These are phyloP conservation scores for Ganaspis sp. DNA, from an alignment of 1,140 invertebrate genomes.

Conservation along the genomic window DNA sequence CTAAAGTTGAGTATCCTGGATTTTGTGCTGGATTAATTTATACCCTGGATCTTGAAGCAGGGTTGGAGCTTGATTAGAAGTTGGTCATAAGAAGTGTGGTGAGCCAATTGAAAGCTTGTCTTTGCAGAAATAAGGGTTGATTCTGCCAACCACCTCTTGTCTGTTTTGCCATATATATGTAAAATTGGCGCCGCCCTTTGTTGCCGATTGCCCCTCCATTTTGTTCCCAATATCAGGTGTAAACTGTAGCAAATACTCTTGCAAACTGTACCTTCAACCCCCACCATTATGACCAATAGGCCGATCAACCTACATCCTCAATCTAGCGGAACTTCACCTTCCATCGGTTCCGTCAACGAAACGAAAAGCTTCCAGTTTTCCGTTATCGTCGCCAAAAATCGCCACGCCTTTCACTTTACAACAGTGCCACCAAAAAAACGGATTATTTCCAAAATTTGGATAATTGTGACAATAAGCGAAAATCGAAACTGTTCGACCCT, in stretches of 20 bases:
- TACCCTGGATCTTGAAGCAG: too few species aligned
- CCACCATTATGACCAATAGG: constrained; percentile 34
- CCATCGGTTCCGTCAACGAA: constrained; percentile 38
- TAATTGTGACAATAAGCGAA: too few species aligned
- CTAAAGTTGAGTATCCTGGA: too few species aligned
- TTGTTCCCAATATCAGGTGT: not conserved
- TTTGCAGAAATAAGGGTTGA: not conserved
- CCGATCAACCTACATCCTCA: constrained; percentile 49
- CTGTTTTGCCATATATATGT: constrained; percentile 32
- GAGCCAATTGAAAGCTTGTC: not conserved
- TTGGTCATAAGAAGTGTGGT: not conserved
- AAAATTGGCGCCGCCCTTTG: constrained; percentile 46
- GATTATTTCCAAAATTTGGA: too few species aligned
- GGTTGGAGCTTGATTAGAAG: not conserved
- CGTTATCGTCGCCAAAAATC: not conserved
- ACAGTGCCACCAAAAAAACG: not conserved
- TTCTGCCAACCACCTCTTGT: constrained; percentile 1
- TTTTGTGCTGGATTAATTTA: too few species aligned
- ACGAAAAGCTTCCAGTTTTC: constrained; percentile 36
- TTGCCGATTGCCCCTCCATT: constrained; percentile 37
- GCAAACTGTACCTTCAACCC: not conserved
- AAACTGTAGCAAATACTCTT: constrained; percentile 15
- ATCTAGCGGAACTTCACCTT: constrained; percentile 41
- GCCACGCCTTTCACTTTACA: not conserved
- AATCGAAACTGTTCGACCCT: too few species aligned